Evolutionary conservation across 2,113 vertebrate species (phyloP), one percentile per base, ranked within the genome.

Genomic region (Sturnira hondurensis): DNA sequence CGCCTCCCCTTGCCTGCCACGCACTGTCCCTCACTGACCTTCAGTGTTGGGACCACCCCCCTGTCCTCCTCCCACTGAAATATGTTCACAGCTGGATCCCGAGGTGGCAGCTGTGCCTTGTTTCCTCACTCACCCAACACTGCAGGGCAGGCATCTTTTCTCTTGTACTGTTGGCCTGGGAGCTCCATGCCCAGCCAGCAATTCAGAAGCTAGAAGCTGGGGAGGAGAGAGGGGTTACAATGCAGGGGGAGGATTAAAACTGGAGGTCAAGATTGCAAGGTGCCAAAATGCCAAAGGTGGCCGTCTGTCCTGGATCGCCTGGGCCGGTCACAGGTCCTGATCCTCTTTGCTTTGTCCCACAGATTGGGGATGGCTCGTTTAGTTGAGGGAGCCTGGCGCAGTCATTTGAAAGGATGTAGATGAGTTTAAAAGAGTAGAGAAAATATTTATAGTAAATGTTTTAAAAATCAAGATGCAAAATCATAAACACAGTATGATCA

Each of bases 371-470:
- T 8, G 31, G 19, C 9, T 10, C 45, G 56, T 65, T 63, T 52
- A 17, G 47, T 77, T 28, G 61, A 67, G 95, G 28, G 73, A 70
- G 43, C n/a, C 24, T 41, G 38, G 85, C 52, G 1, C 0, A 22
- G 33, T 92, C 36, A 43, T 52, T 95, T 81, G 20, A 89, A 92
- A 87, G 76, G 47, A 81, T 65, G 10, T 84, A 47, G 33, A 56
- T 91, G n/a, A 67, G 20, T 70, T 96, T 36, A 95, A 74, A 92
- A 77, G 71, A 91, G 83, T 65, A 15, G 63, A n/a, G 86, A 50
- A 82, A 67, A 76, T 89, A 10, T 93, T 81, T 86, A 67, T 70
- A 89, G 1, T 58, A 22, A 52, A 14, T 78, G 24, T 92, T 80
- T 71, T 38, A 24, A 70, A 94, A 95, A 81, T 81, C 14, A 93